Base-by-base conservation (phyloP, 23 tunicate species). In the Halocynthia aurantium region DNA sequence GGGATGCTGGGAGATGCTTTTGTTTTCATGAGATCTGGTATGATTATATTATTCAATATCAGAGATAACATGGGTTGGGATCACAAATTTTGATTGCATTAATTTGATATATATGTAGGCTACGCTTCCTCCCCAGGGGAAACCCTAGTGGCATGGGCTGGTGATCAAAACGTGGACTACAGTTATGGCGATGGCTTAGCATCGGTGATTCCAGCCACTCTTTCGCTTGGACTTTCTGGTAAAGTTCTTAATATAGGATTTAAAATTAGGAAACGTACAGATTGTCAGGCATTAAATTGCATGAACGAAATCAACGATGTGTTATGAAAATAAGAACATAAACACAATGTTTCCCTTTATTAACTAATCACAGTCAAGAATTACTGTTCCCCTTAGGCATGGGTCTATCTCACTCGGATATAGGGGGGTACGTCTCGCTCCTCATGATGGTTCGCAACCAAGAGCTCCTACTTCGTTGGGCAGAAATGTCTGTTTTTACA, bases 121-220 rank as follows among this genome's bases (percentile, higher is more conserved):
- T 92, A 82, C 74, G 92, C 88, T n/a, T 56, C 73, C 61, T 82
- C 92, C 20, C 88, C 92, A 2, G 88, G 88, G 6, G 64, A 86
- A 44, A 84, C 98, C 20, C n/a, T 76, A 10, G 80, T 82, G 74
- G 56, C 88, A 4, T 96, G 99, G 99, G 99, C 85, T 70, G 99
- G 99, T 0, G 99, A 96, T 72, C 99, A 96, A 67, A 96, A 96
- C 69, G 96, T 89, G 6, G 99, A 96, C 52, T 96, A 92, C 70
- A 83, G 84, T 13, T 86, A 82, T 66, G 93, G 83, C 13, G 99
- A 96, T 72, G 99, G 99, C 8, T 17, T 96, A 49, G 78, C 90
- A n/a, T 90, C 99, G 0, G 86, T 82, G 12, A 90, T 96, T 53
- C 93, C 99, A 11, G 96, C 99, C 8, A 93, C 99, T 7, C 71